Conservation (phyloP, 2,797 vertebrate species). For the Apogon hyalosoma region DNA sequence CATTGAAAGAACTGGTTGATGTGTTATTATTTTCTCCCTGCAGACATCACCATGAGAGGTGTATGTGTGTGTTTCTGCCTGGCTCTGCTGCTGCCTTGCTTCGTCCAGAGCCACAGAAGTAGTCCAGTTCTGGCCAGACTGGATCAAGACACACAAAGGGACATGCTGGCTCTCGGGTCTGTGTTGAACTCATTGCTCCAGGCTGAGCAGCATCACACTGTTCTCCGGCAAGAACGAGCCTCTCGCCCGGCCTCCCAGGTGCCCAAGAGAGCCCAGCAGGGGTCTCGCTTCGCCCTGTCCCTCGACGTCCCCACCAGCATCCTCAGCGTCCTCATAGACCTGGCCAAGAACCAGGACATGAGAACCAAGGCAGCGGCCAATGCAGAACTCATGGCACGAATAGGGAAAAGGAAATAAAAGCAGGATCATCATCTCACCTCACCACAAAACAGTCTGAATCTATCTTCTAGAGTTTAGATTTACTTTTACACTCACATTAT, state of each 20-base stretch:
- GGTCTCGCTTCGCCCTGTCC: slow-evolving; percentile 84
- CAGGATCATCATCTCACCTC: slow-evolving; percentile 13
- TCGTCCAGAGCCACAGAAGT: slow-evolving; percentile 65
- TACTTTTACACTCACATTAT: slow-evolving; percentile 52
- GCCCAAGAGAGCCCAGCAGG: slow-evolving; percentile 82
- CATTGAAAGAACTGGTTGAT: slow-evolving; percentile 1
- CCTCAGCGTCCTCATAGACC: slow-evolving; percentile 87
- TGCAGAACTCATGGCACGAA: slow-evolving; percentile 87
- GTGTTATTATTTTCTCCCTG: slow-evolving; percentile 5
- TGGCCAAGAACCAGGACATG: slow-evolving; percentile 89
- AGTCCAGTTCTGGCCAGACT: slow-evolving; percentile 31
- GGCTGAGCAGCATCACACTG: slow-evolving; percentile 55
- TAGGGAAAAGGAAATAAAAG: slow-evolving; percentile 85
- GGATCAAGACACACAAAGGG: slow-evolving; percentile 61
- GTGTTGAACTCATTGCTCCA: slow-evolving; percentile 60
- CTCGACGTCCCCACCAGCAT: slow-evolving; percentile 88
- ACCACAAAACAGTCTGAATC: slow-evolving; percentile 29
- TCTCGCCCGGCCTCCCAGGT: slow-evolving; percentile 57
- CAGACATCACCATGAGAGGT: slow-evolving; percentile 73
- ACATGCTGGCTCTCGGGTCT: slow-evolving; percentile 55
- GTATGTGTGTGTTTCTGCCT: slow-evolving; percentile 72
- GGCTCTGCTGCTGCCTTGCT: slow-evolving; percentile 77
- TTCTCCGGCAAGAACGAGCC: slow-evolving; percentile 58
- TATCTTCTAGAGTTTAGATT: slow-evolving; percentile 56
- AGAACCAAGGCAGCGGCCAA: slow-evolving; percentile 87